phyloP scores from a whole-genome alignment of 2,113 vertebrate species.

The Chamaetylas fuelleborni region DNA sequence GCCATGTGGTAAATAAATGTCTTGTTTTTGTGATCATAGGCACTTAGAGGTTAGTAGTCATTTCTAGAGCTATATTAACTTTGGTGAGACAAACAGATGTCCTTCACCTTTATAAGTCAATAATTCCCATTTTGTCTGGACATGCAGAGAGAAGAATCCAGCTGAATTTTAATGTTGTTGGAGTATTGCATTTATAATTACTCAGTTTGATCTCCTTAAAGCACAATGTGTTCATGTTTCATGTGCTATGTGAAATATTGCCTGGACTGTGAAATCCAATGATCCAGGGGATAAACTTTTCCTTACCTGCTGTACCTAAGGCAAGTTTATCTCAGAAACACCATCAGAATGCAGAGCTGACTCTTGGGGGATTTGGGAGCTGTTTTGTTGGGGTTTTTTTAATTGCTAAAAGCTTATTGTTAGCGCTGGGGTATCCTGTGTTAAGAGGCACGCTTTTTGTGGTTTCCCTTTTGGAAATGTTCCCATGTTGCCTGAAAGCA shows the following conservation, averaged over 20 bases:
- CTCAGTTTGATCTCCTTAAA: not conserved
- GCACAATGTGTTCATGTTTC: not conserved
- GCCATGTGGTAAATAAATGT: not conserved
- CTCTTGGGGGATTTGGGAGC: not conserved
- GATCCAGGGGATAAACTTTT: not conserved
- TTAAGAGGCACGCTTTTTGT: not conserved
- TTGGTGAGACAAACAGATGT: not conserved
- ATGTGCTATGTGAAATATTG: not conserved
- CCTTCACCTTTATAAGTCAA: not conserved
- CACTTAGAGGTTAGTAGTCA: not conserved
- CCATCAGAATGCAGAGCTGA: not conserved
- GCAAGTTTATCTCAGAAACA: not conserved
- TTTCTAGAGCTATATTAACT: not conserved
- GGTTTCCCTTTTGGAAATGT: conserved; percentile 27
- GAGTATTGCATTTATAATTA: not conserved
- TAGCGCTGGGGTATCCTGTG: not conserved
- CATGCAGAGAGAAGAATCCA: not conserved
- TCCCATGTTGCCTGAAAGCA: not conserved
- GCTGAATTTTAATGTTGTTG: not conserved
- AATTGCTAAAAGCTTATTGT: not conserved
- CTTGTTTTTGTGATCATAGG: not conserved
- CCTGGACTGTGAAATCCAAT: not conserved
- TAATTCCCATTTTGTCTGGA: not conserved
- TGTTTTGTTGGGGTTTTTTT: not conserved
- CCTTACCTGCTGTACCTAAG: not conserved